A percentile compares a stretch with the other conserved stretches of the same genome.
Evolutionary conservation across 2,888 invertebrate species (phyloP).

Genomic region (Drosophila neutralis): DNA sequence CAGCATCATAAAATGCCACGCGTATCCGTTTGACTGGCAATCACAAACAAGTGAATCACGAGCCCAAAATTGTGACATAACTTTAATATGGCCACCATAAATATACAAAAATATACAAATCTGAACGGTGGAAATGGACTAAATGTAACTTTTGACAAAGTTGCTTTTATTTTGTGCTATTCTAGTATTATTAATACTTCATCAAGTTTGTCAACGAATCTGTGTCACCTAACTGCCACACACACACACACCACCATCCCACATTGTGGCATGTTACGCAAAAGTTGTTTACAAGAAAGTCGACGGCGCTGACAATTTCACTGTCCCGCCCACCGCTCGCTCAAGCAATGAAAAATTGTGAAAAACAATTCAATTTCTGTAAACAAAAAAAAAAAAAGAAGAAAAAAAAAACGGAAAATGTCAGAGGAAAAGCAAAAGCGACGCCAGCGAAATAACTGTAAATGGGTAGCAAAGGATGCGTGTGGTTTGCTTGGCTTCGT

Average conservation of each 20-base stretch:
- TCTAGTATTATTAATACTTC: conserved; percentile 71
- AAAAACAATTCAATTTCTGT: conserved; percentile 77
- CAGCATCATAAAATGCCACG: conserved; percentile 19
- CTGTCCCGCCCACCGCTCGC: conserved; percentile 25
- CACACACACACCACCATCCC: too few relatives aligned
- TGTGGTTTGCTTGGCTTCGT: conserved; percentile 48
- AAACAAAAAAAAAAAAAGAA: conserved; percentile 25
- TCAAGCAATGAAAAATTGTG: conserved; percentile 54
- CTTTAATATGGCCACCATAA: conserved; percentile 30
- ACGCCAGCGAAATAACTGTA: conserved; percentile 58
- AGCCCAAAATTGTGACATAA: conserved; percentile 25
- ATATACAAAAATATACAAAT: conserved; percentile 11
- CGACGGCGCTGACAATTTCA: conserved; percentile 57
- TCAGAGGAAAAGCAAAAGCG: conserved; percentile 6
- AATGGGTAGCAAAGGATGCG: conserved; percentile 64
- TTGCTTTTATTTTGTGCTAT: conserved; percentile 25
- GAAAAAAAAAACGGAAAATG: background rate
- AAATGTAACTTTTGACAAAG: conserved; percentile 44
- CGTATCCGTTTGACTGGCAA: background rate
- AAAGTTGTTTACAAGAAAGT: conserved; percentile 74
- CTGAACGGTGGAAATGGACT: background rate
- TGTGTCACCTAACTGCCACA: conserved; percentile 43
- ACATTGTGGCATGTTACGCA: conserved; percentile 22
- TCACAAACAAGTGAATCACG: conserved; percentile 35
- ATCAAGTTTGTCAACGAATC: conserved; percentile 60